Percentiles rank a stretch among this genome's conserved stretches.
phyloP scores from a whole-genome alignment of 2,797 vertebrate genomes.

The Lagorchestes hirsutus region DNA sequence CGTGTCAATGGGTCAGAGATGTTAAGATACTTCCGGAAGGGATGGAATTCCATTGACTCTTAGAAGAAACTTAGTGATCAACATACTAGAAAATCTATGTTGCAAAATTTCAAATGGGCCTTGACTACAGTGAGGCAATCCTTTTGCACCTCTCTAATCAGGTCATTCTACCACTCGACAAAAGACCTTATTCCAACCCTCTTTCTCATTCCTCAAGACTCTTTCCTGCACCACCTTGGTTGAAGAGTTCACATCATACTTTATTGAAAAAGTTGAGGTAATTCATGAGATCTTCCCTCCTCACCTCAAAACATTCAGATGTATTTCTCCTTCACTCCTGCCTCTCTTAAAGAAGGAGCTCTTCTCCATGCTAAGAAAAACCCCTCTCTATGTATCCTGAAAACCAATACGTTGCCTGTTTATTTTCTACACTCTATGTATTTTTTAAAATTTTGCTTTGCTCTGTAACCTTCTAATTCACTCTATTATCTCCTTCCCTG shows the following conservation, averaged over 20 bases:
- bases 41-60: background rate
- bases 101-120: background rate
- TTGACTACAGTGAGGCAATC: background rate
- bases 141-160: background rate
- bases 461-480: background rate
- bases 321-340: background rate
- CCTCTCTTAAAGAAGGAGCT: background rate
- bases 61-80: background rate
- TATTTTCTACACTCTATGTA: background rate
- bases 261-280: background rate
- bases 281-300: background rate
- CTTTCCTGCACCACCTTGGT: background rate
- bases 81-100: background rate
- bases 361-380: background rate
- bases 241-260: background rate
- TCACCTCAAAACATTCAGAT: background rate
- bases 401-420: background rate
- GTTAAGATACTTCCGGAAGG: background rate
- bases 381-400: background rate
- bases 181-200: too few species aligned
- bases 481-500: background rate
- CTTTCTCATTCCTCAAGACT: too few species aligned
- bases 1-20: background rate
- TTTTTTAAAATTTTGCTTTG: background rate
- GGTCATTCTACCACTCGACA: too few species aligned